Base-by-base conservation (phyloP, 2,888 invertebrate genomes). In the Spodoptera exigua region DNA sequence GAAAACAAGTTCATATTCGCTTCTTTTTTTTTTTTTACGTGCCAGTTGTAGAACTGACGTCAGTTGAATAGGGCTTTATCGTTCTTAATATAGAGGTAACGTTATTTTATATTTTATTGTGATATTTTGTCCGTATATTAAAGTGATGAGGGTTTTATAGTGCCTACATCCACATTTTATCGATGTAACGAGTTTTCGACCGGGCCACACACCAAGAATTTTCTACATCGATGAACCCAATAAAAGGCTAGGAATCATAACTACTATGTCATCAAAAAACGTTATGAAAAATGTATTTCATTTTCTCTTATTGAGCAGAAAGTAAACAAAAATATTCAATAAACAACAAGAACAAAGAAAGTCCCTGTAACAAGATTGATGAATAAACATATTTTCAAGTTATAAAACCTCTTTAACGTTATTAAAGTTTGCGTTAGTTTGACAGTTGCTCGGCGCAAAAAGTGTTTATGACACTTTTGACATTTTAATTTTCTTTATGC, bases 401-500 rank as follows among this genome's bases (percentile, higher is more conserved):
- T 55, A 21, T 14, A 35, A 52, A 68, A 40, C 35, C 35, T 18
- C 46, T 47, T 10, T 44, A 51, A 14, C 17, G 27, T 27, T 36
- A 47, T 35, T 51, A 40, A 54, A 66, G 35, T 44, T 56, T 37
- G 34, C 39, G 13, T 47, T 61, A 57, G 40, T 61, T 61, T 47
- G 61, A 48, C 58, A 55, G 47, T 58, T 48, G 17, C 32, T 46
- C 55, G 47, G 48, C 18, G 51, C 11, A 49, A 68, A 52, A 59
- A 57, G 40, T 56, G 46, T 46, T 52, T 21, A 41, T 46, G 41
- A 52, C 21, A 37, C 13, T 62, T 55, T 57, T 46, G 56, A 41
- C 41, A 54, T 41, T 60, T 56, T 55, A 54, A 60, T 64, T 59
- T 63, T 56, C 57, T 46, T 43, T 27, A 27, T n/a, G 45, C 46